These are phyloP conservation scores for Pardosa pseudoannulata DNA, from an alignment of 2,888 invertebrate species.

Conservation along the genomic window DNA sequence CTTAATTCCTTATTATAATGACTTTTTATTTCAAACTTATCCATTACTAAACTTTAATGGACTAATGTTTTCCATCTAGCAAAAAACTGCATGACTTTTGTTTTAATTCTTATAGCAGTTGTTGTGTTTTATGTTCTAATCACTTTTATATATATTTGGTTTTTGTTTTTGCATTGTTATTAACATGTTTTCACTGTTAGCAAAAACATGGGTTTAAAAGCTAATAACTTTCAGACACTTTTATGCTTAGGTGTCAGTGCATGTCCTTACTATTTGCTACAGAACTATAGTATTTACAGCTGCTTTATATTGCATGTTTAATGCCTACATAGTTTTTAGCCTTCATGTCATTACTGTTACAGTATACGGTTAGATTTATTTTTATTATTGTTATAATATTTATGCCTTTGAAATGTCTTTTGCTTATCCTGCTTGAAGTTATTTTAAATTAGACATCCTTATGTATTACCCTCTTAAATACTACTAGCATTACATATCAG, in stretches of 20 bases:
- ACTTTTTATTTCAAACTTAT: too few species aligned
- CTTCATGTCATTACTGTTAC: not conserved
- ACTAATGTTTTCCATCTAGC: slow-evolving; percentile 28
- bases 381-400: not conserved
- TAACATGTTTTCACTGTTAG: slow-evolving; percentile 28
- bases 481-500: not conserved
- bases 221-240: not conserved
- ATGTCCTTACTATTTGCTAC: slow-evolving; percentile 25
- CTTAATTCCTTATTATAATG: too few species aligned
- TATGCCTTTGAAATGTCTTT: not conserved
- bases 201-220: not conserved
- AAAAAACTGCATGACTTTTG: slow-evolving; percentile 37
- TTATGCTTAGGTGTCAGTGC: slow-evolving; percentile 12
- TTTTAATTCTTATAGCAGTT: slow-evolving; percentile 18
- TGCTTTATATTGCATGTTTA: slow-evolving; percentile 21
- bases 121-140: slow-evolving; percentile 23
- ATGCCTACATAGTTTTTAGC: not conserved
- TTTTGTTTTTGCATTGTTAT: slow-evolving; percentile 25
- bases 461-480: not conserved
- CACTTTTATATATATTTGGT: not conserved
- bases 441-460: not conserved
- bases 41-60: too few species aligned
- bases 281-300: slow-evolving; percentile 5
- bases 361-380: not conserved
- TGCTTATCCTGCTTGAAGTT: not conserved